These are phyloP conservation scores for Bombus pyrosoma DNA, from an alignment of 1,140 invertebrate species.

Conservation along the genomic window DNA sequence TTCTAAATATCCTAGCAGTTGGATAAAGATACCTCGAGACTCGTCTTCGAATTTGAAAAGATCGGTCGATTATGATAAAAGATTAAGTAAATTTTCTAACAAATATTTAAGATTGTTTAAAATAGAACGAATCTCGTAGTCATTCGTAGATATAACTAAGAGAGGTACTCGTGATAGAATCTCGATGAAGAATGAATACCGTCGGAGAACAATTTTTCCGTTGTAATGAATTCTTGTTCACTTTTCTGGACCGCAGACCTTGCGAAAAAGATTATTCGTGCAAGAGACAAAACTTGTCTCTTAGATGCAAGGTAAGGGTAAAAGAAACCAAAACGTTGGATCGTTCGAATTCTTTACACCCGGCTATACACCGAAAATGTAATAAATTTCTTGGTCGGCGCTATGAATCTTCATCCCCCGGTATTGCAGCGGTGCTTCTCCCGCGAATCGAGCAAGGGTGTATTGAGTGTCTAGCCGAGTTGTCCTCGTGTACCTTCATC, in stretches of 20 bases:
- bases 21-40: constrained; percentile 5
- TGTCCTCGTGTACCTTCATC: constrained; percentile 21
- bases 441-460: constrained; percentile 34
- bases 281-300: not conserved
- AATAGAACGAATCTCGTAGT: rapidly evolving
- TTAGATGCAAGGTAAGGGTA: not conserved
- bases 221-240: not conserved
- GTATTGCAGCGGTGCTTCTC: not conserved
- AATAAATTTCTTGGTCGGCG: constrained; percentile 27
- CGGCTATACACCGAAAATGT: constrained; percentile 4
- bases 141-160: not conserved
- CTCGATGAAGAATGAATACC: not conserved
- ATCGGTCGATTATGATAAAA: not conserved
- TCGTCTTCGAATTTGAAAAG: not conserved
- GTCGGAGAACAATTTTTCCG: not conserved
- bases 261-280: not conserved
- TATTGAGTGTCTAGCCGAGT: constrained; percentile 51
- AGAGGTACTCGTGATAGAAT: not conserved
- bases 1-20: not conserved
- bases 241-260: not conserved
- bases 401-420: constrained; percentile 17
- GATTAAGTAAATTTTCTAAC: not conserved
- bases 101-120: too few relatives aligned
- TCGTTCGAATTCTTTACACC: not conserved
- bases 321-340: not conserved